Evolutionary conservation across 2,888 invertebrate species (phyloP).

Genomic region (Oeneis ivallda): DNA sequence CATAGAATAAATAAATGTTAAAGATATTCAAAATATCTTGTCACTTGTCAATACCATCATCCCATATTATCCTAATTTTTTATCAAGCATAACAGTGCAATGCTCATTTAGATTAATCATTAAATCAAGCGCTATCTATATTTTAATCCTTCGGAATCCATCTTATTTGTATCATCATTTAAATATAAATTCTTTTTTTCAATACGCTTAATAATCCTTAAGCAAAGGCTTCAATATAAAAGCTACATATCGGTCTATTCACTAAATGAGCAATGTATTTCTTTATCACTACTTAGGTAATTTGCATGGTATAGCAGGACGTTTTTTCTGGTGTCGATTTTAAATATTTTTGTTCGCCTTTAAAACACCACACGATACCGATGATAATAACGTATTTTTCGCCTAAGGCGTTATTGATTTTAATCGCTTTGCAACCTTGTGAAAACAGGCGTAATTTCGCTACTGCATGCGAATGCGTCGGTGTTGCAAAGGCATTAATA

Average conservation of each 20-base stretch:
- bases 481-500: too few relatives aligned
- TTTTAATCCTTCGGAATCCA: not conserved
- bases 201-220: constrained; percentile 1
- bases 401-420: too few relatives aligned
- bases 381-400: too few relatives aligned
- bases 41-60: constrained; percentile 28
- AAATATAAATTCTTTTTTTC: not conserved
- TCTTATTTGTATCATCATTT: not conserved
- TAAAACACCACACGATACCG: not conserved
- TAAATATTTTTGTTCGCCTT: not conserved
- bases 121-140: constrained; percentile 14
- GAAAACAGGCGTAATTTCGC: too few relatives aligned
- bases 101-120: constrained; percentile 55
- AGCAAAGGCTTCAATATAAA: constrained; percentile 23
- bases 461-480: too few relatives aligned
- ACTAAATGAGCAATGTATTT: constrained; percentile 41
- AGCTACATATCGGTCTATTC: not conserved
- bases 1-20: too few relatives aligned
- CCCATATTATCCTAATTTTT: constrained; percentile 20
- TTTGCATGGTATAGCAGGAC: constrained; percentile 10
- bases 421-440: too few relatives aligned
- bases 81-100: constrained; percentile 33
- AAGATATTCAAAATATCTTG: not conserved
- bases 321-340: constrained; percentile 11
- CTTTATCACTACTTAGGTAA: constrained; percentile 20